Percentiles rank a stretch among this genome's conserved stretches.
Evolutionary conservation across 1,140 invertebrate genomes (phyloP).

Genomic region (Wasmannia auropunctata): DNA sequence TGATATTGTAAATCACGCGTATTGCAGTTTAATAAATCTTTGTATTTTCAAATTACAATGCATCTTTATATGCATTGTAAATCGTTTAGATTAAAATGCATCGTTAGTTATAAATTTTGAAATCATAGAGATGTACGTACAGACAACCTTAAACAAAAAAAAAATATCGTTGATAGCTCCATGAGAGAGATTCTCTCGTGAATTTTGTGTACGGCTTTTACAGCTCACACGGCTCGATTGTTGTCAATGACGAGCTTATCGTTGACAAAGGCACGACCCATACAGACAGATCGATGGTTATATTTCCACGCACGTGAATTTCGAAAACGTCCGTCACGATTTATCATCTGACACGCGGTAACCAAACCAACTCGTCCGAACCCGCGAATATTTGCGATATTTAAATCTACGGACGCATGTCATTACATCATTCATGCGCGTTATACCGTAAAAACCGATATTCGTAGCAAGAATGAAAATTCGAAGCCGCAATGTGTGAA

Average conservation of each 20-base stretch:
- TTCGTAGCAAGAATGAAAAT: slow-evolving; percentile 19
- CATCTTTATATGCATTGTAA: background rate
- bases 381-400: slow-evolving; percentile 47
- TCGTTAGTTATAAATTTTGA: background rate
- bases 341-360: slow-evolving; percentile 50
- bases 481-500: slow-evolving; percentile 7
- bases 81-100: slow-evolving; percentile 7
- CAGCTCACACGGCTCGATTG: slow-evolving; percentile 51
- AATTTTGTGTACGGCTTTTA: slow-evolving; percentile 41
- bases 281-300: slow-evolving; percentile 58
- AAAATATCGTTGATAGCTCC: slow-evolving; percentile 37
- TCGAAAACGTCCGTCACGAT: slow-evolving; percentile 54
- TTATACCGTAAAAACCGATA: slow-evolving; percentile 2
- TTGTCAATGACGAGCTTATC: slow-evolving; percentile 55
- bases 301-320: slow-evolving; percentile 56
- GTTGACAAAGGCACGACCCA: slow-evolving; percentile 55
- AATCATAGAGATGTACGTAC: background rate
- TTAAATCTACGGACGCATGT: slow-evolving; percentile 41
- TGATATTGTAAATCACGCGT: background rate
- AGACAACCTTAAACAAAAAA: slow-evolving; percentile 36
- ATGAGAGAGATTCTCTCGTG: slow-evolving; percentile 25
- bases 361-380: slow-evolving; percentile 11
- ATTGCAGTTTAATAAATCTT: background rate
- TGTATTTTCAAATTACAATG: slow-evolving; percentile 3
- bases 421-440: slow-evolving; percentile 16